Percentiles rank a stretch among this genome's conserved stretches.
Evolutionary conservation across 2,888 invertebrate species (phyloP).

Genomic region (Brachycybe producta): DNA sequence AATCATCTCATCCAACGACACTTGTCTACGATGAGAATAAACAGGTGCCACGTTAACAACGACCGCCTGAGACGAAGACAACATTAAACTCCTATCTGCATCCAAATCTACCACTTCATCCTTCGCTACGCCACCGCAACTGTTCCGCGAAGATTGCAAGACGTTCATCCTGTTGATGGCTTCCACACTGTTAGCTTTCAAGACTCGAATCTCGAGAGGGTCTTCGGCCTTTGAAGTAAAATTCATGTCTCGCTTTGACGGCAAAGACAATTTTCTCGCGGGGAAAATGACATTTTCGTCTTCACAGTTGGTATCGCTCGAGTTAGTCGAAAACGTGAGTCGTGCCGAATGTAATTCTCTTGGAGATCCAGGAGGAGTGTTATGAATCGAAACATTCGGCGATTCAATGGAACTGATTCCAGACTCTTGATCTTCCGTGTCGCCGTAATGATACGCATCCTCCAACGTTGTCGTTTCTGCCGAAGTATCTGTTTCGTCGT

Average conservation of each 20-base stretch:
- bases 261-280: background rate
- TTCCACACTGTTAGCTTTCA: conserved; percentile 66
- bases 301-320: background rate
- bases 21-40: background rate
- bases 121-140: conserved; percentile 46
- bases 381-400: conserved; percentile 53
- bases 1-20: conserved; percentile 6
- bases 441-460: conserved; percentile 35
- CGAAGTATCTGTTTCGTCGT: conserved; percentile 16
- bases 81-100: background rate
- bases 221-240: conserved; percentile 14
- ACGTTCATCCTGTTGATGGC: conserved; percentile 76
- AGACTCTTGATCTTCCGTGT: conserved; percentile 67
- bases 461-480: conserved; percentile 39
- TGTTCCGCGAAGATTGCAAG: conserved; percentile 68
- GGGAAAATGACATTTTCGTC: conserved; percentile 7
- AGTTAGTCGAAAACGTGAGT: background rate
- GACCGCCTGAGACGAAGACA: too few relatives aligned
- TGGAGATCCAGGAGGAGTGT: conserved; percentile 56
- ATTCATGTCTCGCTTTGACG: background rate
- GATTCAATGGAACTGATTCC: conserved; percentile 74
- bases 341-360: background rate
- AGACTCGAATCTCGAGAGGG: conserved; percentile 39
- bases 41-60: too few relatives aligned
- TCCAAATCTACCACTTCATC: background rate